Base-by-base conservation (phyloP, 2,888 invertebrate genomes). In the Hemicrepidius hirtus region DNA sequence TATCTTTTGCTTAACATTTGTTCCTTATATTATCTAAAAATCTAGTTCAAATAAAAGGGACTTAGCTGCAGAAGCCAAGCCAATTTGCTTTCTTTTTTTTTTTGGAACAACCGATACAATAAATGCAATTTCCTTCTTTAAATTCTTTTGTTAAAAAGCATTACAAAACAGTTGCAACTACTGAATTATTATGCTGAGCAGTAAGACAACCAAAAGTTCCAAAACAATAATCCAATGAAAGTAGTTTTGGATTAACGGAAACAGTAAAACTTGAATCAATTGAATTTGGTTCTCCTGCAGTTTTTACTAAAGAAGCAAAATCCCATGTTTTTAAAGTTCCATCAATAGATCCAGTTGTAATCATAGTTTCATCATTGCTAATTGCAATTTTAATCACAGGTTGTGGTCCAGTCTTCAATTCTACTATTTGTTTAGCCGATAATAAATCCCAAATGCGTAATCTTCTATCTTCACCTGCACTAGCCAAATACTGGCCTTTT, bases 401-500 rank as follows among this genome's bases (percentile, higher is more conserved):
- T 37, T 91, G 90, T 46, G 90, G 89, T 80, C 92, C 92, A 0
- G 92, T 92, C 75, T 89, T 87, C 71, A 93, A 88, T 82, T 93
- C 93, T 74, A 90, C 89, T 12, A 92, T 83, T 71, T 91, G 87
- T 57, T 89, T 89, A 7, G 93, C 91, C 20, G 90, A 89, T 3
- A 91, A 88, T 75, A 95, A 83, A 82, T 94, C 94, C 94, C 94
- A 95, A 18, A 94, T 88, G 84, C 91, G 89, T 13, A 94, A 89
- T 78, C 90, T 88, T 79, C 91, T 89, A 82, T 94, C 94, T 79
- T 93, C 94, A 75, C 95, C 96, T 40, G 94, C 95, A 77, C 94
- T 94, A 10, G 96, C 96, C 66, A 98, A 87, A 84, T 92, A 92
- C 82, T 93, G 91, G 50, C 98, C 97, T 82, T 93, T 91, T 0